Conservation (phyloP, 2,113 vertebrate species). For the Microcebus lehilahytsara region DNA sequence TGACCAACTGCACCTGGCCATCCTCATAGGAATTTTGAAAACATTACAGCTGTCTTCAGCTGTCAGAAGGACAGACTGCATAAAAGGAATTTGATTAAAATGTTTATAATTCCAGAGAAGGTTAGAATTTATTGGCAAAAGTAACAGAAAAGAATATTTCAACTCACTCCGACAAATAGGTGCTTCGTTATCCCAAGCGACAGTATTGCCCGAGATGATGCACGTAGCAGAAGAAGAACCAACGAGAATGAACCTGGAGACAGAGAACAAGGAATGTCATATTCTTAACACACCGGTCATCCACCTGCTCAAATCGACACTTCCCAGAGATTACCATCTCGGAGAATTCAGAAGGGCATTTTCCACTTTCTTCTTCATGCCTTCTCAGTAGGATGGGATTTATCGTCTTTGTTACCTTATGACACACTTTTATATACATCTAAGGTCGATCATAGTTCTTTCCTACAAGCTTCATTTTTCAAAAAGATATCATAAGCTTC, state of each 20-base stretch:
- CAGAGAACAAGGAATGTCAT: not conserved
- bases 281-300: not conserved
- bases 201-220: not conserved
- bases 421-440: not conserved
- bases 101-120: not conserved
- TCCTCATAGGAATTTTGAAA: not conserved
- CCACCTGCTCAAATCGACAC: not conserved
- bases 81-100: not conserved
- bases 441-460: not conserved
- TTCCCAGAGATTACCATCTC: not conserved
- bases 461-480: not conserved
- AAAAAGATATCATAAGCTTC: not conserved
- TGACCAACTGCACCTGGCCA: not conserved
- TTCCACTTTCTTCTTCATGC: slow-evolving; percentile 8
- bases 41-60: not conserved
- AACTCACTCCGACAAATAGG: slow-evolving; percentile 61
- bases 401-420: not conserved
- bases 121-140: not conserved
- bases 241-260: slow-evolving; percentile 38
- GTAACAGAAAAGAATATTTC: not conserved
- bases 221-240: not conserved
- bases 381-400: not conserved
- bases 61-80: not conserved
- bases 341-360: not conserved
- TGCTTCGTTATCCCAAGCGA: not conserved